Base-by-base conservation (phyloP, 2,113 vertebrate genomes). In the Brevimyrus niger region DNA sequence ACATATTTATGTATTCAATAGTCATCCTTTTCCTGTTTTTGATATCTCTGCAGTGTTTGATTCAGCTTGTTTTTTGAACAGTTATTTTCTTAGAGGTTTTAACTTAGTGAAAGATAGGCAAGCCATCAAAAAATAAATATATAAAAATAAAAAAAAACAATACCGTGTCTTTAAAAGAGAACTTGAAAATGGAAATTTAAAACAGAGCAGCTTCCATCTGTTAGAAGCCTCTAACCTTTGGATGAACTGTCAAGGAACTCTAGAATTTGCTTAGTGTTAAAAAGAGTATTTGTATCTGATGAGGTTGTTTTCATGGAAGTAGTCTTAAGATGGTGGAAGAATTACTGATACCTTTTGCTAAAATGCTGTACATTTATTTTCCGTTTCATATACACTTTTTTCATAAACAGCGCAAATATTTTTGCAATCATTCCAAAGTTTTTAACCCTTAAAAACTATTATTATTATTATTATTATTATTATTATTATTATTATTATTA, bases 161-260 rank as follows among this genome's bases (percentile, higher is more conserved):
- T 15, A 19, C 5, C 17, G 35, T n/a, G 35, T 46, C 55, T 46
- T 65, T 82, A 88, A 73, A 50, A 53, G 47, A 55, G 10, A 50
- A 80, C 46, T 88, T 53, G 48, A 51, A 82, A 82, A 89, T 89
- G 7, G 48, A 50, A 80, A 82, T 80, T 31, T 31, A 69, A 88
- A 61, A 23, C 53, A 55, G 13, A 87, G 51, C 1, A n/a, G 11
- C 42, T 31, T 53, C 73, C 44, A 90, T 11, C 31, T 73, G 65
- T 50, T 51, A 88, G 11, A 87, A 87, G 46, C 9, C 8, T 15
- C 73, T 91, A 17, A 58, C 86, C 80, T 65, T 58, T 89, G 87
- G 87, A 86, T 85, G 83, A 89, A 82, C 88, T 92, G 10, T 21
- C 27, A 8, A 46, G 38, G 31, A 80, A 80, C 19, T 35, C 19